These are phyloP conservation scores for Heliconius himera DNA, from an alignment of 1,140 invertebrate species.

Conservation along the genomic window DNA sequence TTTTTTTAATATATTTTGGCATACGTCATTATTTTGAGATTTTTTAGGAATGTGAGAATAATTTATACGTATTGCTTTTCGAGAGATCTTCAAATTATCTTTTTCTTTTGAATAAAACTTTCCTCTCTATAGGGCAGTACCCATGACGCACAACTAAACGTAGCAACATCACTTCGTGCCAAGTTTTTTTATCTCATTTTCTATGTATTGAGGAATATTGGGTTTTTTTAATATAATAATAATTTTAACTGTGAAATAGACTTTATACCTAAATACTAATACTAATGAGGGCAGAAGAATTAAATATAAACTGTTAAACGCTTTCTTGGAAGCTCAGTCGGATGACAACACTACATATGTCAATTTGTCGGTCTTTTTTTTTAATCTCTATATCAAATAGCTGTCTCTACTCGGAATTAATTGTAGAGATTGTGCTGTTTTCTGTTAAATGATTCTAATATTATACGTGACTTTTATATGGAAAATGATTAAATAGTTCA, in stretches of 20 bases:
- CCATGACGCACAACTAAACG: slow-evolving; percentile 41
- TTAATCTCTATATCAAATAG: slow-evolving; percentile 40
- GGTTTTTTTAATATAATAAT: slow-evolving; percentile 18
- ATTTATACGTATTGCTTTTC: not conserved
- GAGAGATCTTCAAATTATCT: not conserved
- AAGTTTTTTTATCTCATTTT: slow-evolving; percentile 49
- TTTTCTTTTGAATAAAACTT: not conserved
- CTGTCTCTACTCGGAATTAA: slow-evolving; percentile 40
- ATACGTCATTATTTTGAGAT: too few species aligned
- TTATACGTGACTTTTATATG: slow-evolving; percentile 27
- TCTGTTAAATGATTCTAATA: slow-evolving; percentile 15
- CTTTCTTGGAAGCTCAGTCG: slow-evolving; percentile 23
- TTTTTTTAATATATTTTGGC: too few species aligned
- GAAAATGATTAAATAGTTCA: slow-evolving; percentile 13
- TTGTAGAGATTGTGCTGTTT: slow-evolving; percentile 20
- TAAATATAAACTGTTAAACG: slow-evolving; percentile 1
- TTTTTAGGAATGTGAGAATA: not conserved
- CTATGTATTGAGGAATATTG: slow-evolving; percentile 37
- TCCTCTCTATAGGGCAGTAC: slow-evolving; percentile 9
- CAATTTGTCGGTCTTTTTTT: slow-evolving; percentile 30
- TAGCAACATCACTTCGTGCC: slow-evolving; percentile 42
- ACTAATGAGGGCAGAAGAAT: not conserved
- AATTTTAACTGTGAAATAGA: not conserved
- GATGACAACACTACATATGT: slow-evolving; percentile 5
- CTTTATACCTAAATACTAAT: not conserved